These are phyloP conservation scores for Ataeniobius toweri DNA, from an alignment of 2,797 vertebrate genomes.

Conservation along the genomic window DNA sequence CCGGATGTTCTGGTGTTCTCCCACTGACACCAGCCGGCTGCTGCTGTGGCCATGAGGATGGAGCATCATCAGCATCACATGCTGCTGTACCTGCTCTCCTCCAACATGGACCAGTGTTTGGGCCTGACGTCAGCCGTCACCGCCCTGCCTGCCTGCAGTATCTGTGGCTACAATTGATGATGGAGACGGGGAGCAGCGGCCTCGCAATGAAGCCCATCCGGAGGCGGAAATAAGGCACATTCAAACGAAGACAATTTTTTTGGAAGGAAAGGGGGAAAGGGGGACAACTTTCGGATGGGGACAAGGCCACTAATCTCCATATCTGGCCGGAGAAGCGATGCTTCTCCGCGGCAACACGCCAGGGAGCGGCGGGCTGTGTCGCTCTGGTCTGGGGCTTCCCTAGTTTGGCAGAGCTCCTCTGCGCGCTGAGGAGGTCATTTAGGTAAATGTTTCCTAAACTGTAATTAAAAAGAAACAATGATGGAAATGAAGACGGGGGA, in stretches of 20 bases:
- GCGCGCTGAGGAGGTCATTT: slow-evolving; percentile 44
- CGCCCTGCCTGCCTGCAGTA: slow-evolving; percentile 69
- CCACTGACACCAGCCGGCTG: background rate
- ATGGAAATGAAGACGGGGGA: slow-evolving; percentile 8
- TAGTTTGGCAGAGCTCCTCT: slow-evolving; percentile 42
- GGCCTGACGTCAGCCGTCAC: slow-evolving; percentile 80
- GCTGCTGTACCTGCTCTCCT: slow-evolving; percentile 70
- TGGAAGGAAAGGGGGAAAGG: background rate
- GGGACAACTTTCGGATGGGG: slow-evolving; percentile 40
- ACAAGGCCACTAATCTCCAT: slow-evolving; percentile 16
- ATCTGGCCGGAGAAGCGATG: slow-evolving; percentile 38
- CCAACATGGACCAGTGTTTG: slow-evolving; percentile 73
- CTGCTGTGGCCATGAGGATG: slow-evolving; percentile 9
- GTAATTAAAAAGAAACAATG: background rate
- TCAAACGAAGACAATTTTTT: background rate
- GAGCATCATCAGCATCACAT: slow-evolving; percentile 59
- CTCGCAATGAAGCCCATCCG: slow-evolving; percentile 53
- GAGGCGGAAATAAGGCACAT: slow-evolving; percentile 32
- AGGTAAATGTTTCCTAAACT: slow-evolving; percentile 16
- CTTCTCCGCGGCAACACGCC: slow-evolving; percentile 30
- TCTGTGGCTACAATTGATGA: slow-evolving; percentile 48
- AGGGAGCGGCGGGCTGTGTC: slow-evolving; percentile 59
- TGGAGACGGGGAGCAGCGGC: slow-evolving; percentile 67
- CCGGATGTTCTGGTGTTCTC: background rate
- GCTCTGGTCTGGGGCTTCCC: slow-evolving; percentile 60